Base-by-base conservation (phyloP, 92 coral and sea anemone species). In the Heteractis magnifica region DNA sequence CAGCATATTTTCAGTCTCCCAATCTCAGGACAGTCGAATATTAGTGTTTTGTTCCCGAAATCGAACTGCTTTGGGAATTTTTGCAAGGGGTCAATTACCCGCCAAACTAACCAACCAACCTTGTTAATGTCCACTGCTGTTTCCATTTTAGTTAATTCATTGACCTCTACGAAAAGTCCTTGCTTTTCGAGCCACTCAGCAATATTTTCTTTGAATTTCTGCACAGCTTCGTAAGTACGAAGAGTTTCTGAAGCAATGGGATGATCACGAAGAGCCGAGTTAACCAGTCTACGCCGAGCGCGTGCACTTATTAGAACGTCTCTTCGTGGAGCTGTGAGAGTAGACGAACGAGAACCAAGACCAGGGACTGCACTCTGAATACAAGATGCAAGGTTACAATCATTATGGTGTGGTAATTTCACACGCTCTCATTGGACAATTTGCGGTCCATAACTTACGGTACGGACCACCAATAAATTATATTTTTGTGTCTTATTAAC, bases 231-330 rank as follows among this genome's bases (percentile, higher is more conserved):
- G 81, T 92, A 92, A 0, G 95, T 94, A 79, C 88, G 90, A 56
- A 94, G 79, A 19, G 94, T 97, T 82, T 97, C 99, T 79, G 78
- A 81, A 9, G 93, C 93, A 51, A 97, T 94, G 7, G 95, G 95
- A 75, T 97, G 90, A 10, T 92, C 99, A 44, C 87, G 72, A 44
- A 97, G 91, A 74, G 98, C 99, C 26, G 98, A 86, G 79, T 91
- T 92, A 41, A 97, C 86, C 62, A 97, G 90, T 71, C 99, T 93
- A 56, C 91, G 92, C 20, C 97, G 94, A 73, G 98, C 98, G 12
- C 93, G 90, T 20, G 95, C 98, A 86, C 99, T 97, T 91, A 91
- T 91, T 4, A 87, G 92, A 34, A 86, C 53, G 6, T 90, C 80
- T 51, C 92, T 84, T 10, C 85, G 83, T 14, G 91, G 87, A 4